These are phyloP conservation scores for Nomada goodeniana DNA, from an alignment of 2,888 invertebrate genomes.

Conservation along the genomic window DNA sequence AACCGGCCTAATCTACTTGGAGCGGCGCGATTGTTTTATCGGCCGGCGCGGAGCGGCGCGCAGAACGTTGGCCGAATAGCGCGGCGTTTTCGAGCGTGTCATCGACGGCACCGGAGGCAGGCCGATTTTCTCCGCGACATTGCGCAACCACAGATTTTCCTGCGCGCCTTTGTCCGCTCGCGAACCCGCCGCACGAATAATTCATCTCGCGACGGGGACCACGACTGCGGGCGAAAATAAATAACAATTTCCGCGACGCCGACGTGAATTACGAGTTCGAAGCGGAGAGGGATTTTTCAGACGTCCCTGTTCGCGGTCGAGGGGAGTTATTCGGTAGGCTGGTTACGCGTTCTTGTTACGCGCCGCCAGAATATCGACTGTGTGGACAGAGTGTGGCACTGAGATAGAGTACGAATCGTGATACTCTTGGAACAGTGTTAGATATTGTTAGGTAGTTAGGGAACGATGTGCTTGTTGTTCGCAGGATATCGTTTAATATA, in stretches of 20 bases:
- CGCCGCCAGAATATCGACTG: neutral
- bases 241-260: slow-evolving; percentile 30
- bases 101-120: too few relatives aligned
- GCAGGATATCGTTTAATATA: too few relatives aligned
- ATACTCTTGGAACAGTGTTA: neutral
- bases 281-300: slow-evolving; percentile 12
- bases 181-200: slow-evolving; percentile 4
- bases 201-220: slow-evolving; percentile 33
- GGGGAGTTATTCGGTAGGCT: slow-evolving; percentile 2
- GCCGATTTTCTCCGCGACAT: neutral
- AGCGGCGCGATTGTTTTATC: slow-evolving; percentile 58
- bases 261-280: slow-evolving; percentile 32
- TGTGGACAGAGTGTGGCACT: neutral
- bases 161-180: neutral
- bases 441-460: too few relatives aligned
- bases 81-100: slow-evolving; percentile 22
- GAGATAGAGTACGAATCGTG: neutral
- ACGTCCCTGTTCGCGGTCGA: neutral
- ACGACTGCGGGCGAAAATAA: slow-evolving; percentile 37
- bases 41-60: slow-evolving; percentile 26
- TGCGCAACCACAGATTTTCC: slow-evolving; percentile 38
- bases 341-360: neutral
- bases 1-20: slow-evolving; percentile 46
- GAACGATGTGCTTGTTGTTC: too few relatives aligned
- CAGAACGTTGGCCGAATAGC: neutral